A percentile compares a stretch with the other conserved stretches of the same genome.
These are phyloP conservation scores for Archilochus colubris DNA, from an alignment of 2,113 vertebrate genomes.

Conservation along the genomic window DNA sequence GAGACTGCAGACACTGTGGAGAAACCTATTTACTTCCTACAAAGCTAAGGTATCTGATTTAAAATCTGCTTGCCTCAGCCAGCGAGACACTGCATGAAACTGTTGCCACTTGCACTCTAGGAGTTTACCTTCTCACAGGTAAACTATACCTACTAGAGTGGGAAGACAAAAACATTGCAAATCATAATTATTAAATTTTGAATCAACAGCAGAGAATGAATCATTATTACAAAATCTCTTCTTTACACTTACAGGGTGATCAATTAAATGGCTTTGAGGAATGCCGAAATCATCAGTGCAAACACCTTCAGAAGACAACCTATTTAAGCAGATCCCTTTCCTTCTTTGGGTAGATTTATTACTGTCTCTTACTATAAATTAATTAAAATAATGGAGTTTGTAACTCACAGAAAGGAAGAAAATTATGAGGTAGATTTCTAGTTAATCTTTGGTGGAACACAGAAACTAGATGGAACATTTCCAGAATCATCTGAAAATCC, in stretches of 20 bases:
- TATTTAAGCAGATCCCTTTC: neutral
- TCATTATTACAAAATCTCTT: neutral
- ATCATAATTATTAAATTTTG: neutral
- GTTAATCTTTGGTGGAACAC: neutral
- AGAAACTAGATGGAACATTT: neutral
- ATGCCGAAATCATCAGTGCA: neutral
- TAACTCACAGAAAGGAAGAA: neutral
- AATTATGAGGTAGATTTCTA: neutral
- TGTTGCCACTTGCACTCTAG: neutral
- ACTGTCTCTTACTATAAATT: neutral
- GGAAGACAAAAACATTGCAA: neutral
- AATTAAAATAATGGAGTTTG: neutral
- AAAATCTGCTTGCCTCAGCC: neutral
- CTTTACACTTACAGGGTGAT: neutral
- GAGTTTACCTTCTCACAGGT: neutral
- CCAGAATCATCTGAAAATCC: neutral
- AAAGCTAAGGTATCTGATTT: neutral
- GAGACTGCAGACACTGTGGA: neutral
- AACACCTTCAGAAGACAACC: neutral
- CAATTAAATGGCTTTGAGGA: neutral
- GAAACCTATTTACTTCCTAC: neutral
- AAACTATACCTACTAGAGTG: neutral
- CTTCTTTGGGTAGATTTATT: neutral
- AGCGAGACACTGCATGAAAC: neutral
- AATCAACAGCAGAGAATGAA: neutral